Percentiles rank a stretch among this genome's conserved stretches.
These are phyloP conservation scores for Labeo catla DNA, from an alignment of 2,113 vertebrate species.

Conservation along the genomic window DNA sequence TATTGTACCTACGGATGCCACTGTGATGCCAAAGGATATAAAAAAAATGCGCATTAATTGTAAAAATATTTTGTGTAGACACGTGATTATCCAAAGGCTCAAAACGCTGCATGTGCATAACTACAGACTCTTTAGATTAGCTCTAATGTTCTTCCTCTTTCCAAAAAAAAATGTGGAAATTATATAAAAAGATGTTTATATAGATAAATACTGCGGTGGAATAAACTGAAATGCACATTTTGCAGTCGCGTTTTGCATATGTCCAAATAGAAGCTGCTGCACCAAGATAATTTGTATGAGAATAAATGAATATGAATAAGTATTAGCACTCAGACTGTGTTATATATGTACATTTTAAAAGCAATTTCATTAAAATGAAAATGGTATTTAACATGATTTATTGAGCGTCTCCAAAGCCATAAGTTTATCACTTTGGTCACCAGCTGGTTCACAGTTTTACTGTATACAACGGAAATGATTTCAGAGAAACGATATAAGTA, in stretches of 20 bases:
- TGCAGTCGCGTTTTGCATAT: neutral
- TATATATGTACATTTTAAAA: slow-evolving; percentile 42
- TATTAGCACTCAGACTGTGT: slow-evolving; percentile 43
- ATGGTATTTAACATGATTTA: neutral
- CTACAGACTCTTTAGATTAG: neutral
- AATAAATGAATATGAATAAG: slow-evolving; percentile 50
- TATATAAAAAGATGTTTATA: neutral
- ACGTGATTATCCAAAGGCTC: neutral
- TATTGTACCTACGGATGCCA: neutral
- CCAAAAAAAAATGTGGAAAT: neutral
- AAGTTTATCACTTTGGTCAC: neutral
- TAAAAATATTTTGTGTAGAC: neutral
- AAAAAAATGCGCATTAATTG: neutral
- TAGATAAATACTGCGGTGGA: neutral
- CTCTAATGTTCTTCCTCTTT: neutral
- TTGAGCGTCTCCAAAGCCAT: neutral
- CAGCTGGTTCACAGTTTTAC: neutral
- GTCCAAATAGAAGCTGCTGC: neutral
- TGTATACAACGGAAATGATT: slow-evolving; percentile 39
- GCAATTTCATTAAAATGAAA: slow-evolving; percentile 24
- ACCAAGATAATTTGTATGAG: neutral
- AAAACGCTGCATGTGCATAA: neutral
- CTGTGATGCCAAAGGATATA: neutral
- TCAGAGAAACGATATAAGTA: slow-evolving; percentile 1
- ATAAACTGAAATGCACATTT: neutral